Evolutionary conservation across 2,888 invertebrate genomes (phyloP).

Genomic region (Ornithoptera priamus): DNA sequence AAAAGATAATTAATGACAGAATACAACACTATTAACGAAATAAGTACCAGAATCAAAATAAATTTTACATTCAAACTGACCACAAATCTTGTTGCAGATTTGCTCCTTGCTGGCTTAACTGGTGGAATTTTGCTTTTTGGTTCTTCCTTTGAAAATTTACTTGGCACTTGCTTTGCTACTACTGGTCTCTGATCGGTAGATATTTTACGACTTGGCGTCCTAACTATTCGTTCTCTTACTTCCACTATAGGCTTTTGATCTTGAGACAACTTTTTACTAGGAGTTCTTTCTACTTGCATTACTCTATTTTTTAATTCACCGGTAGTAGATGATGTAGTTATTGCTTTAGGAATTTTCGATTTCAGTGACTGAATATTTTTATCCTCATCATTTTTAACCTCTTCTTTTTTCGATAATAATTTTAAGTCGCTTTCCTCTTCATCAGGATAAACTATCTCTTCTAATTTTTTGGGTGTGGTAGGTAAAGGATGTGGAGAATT

Average conservation of each 20-base stretch:
- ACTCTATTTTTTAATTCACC: slow-evolving; percentile 72
- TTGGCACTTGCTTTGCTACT: slow-evolving; percentile 46
- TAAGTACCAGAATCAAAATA: slow-evolving; percentile 60
- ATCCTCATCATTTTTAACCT: slow-evolving; percentile 52
- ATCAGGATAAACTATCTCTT: slow-evolving; percentile 60
- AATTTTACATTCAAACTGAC: slow-evolving; percentile 73
- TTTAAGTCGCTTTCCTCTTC: slow-evolving; percentile 52
- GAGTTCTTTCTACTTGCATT: slow-evolving; percentile 70
- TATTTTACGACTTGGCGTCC: slow-evolving; percentile 69
- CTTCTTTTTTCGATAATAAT: slow-evolving; percentile 55
- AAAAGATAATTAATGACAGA: slow-evolving; percentile 44
- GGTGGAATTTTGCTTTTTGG: slow-evolving; percentile 61
- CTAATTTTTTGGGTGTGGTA: slow-evolving; percentile 62
- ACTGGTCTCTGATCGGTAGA: slow-evolving; percentile 55
- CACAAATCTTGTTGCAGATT: slow-evolving; percentile 74
- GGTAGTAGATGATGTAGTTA: slow-evolving; percentile 43
- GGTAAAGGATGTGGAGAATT: slow-evolving; percentile 55
- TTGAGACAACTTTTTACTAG: slow-evolving; percentile 61
- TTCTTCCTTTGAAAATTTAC: slow-evolving; percentile 55
- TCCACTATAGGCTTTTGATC: slow-evolving; percentile 68
- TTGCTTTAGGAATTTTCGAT: slow-evolving; percentile 44
- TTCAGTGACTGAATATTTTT: slow-evolving; percentile 41
- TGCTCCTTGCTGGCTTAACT: slow-evolving; percentile 74
- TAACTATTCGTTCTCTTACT: slow-evolving; percentile 67
- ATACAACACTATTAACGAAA: slow-evolving; percentile 70